Evolutionary conservation across 2,888 invertebrate species (phyloP).

Genomic region (Labia minor): DNA sequence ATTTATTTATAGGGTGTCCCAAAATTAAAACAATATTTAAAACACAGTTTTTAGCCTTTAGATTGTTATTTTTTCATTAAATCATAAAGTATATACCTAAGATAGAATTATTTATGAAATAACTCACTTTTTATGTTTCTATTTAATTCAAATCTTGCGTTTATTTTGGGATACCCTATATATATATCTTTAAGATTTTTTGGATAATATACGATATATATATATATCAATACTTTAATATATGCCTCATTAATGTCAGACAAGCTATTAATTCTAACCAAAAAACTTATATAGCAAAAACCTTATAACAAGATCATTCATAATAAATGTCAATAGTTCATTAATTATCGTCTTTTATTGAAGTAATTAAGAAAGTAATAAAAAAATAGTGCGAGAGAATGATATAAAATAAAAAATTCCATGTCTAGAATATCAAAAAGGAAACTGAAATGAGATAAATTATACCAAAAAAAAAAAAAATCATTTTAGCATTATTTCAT

Average conservation of each 20-base stretch:
- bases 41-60: no score
- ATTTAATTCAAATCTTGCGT: background rate
- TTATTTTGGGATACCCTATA: background rate
- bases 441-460: background rate
- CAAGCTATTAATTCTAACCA: no score
- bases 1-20: no score
- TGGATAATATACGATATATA: background rate
- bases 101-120: no score
- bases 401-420: background rate
- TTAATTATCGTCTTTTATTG: background rate
- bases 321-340: background rate
- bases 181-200: background rate
- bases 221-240: no score
- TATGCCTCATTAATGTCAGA: no score
- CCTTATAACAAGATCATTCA: background rate
- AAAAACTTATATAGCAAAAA: background rate
- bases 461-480: background rate
- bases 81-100: no score
- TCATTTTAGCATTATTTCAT: background rate
- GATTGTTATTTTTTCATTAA: no score
- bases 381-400: background rate
- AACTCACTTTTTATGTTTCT: no score
- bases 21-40: no score
- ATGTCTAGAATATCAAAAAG: background rate
- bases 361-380: no score